Conservation (phyloP, 2,888 invertebrate species). For the Himalopsyche tibetana region DNA sequence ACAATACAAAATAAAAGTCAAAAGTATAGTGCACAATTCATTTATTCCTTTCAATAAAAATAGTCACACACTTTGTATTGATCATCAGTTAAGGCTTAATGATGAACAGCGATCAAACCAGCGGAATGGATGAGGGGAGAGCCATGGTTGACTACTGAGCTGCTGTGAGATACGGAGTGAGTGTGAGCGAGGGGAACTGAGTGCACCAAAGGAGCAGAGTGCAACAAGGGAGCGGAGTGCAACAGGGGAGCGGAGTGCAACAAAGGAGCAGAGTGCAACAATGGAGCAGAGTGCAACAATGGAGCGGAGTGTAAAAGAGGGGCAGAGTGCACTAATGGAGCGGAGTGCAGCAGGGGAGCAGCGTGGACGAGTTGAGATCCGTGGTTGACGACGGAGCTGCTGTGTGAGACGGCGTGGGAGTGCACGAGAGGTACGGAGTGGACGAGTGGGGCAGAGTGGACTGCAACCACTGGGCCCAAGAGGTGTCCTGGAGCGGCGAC, state of each 20-base stretch:
- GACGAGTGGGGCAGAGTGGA: conserved; percentile 66
- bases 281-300: conserved; percentile 67
- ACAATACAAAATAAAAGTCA: too few species aligned
- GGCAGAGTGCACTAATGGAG: conserved; percentile 66
- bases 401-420: conserved; percentile 72
- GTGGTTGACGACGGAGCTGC: conserved; percentile 74
- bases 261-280: conserved; percentile 60
- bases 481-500: conserved; percentile 61
- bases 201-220: conserved; percentile 67
- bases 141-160: conserved; percentile 70
- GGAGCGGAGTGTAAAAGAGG: conserved; percentile 68
- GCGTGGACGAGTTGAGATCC: conserved; percentile 68
- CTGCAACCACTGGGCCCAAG: conserved; percentile 61
- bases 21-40: neutral
- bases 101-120: conserved; percentile 55
- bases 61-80: conserved; percentile 2
- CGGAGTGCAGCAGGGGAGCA: conserved; percentile 66
- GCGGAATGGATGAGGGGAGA: conserved; percentile 68
- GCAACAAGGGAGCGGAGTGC: conserved; percentile 56
- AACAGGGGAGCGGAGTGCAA: conserved; percentile 66
- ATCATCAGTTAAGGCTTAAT: conserved; percentile 49
- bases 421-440: conserved; percentile 68
- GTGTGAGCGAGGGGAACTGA: conserved; percentile 68
- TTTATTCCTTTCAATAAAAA: conserved; percentile 6
- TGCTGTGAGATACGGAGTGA: conserved; percentile 42